These are phyloP conservation scores for Neolamprologus brichardi DNA, from an alignment of 2,113 vertebrate genomes.

Conservation along the genomic window DNA sequence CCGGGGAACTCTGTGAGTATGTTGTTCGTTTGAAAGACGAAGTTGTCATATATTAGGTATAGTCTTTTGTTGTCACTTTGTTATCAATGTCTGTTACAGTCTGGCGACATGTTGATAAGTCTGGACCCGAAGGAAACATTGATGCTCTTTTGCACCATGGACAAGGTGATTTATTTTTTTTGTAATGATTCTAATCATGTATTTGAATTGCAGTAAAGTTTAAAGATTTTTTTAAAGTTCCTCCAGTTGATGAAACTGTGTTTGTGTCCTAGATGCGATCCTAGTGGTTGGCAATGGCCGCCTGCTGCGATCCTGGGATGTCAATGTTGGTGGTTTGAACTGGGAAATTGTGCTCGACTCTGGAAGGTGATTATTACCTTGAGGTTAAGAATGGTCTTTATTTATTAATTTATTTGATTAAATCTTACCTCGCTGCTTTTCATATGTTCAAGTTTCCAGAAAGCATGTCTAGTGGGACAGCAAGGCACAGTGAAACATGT, in stretches of 20 bases:
- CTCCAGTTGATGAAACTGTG: neutral
- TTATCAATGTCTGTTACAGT: constrained; percentile 63
- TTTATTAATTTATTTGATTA: neutral
- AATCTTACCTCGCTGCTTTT: neutral
- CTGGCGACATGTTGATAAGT: constrained; percentile 93
- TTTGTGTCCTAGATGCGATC: constrained; percentile 77
- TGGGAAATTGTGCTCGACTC: constrained; percentile 89
- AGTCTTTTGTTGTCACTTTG: neutral
- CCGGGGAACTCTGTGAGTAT: constrained; percentile 87
- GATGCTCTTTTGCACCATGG: constrained; percentile 83
- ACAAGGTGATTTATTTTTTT: constrained; percentile 73
- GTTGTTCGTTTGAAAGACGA: neutral
- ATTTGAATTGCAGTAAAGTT: neutral
- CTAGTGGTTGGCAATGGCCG: constrained; percentile 82
- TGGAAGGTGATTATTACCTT: constrained; percentile 76
- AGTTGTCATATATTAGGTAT: neutral
- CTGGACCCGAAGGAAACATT: constrained; percentile 79
- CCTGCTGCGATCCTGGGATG: constrained; percentile 92
- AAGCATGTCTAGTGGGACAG: constrained; percentile 78
- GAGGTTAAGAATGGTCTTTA: neutral
- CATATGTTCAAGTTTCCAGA: constrained; percentile 79
- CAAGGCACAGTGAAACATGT: constrained; percentile 79
- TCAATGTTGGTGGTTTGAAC: constrained; percentile 87
- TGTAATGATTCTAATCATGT: neutral
- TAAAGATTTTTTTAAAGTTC: neutral